phyloP scores from a whole-genome alignment of 2,113 vertebrate species.

The Spheniscus mendiculus region DNA sequence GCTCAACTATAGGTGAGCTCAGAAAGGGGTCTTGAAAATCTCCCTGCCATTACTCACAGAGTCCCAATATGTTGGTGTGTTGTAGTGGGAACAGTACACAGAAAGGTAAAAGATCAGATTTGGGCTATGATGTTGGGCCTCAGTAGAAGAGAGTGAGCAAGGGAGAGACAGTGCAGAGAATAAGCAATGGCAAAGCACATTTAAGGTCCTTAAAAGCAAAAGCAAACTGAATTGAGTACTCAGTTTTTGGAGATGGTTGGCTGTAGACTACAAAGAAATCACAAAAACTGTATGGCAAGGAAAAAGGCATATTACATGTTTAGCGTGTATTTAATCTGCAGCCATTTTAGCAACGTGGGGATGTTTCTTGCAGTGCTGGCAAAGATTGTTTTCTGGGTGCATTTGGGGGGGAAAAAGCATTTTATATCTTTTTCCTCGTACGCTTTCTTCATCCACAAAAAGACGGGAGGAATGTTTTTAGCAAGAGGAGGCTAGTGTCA shows the following conservation, averaged over 20 bases:
- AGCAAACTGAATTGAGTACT: background rate
- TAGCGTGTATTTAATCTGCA: background rate
- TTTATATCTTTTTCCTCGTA: background rate
- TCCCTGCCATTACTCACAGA: background rate
- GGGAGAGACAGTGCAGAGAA: background rate
- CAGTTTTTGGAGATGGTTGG: background rate
- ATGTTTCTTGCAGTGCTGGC: background rate
- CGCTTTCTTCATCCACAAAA: no score
- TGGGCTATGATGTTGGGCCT: background rate
- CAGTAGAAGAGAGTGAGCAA: background rate
- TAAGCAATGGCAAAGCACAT: background rate
- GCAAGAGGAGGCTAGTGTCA: background rate
- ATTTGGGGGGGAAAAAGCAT: background rate
- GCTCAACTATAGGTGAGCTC: fast-evolving
- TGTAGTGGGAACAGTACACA: background rate
- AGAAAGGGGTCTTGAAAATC: background rate
- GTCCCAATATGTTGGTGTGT: background rate
- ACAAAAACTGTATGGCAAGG: background rate
- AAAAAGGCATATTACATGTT: background rate
- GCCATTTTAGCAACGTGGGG: background rate
- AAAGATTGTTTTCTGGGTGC: background rate
- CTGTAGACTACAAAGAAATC: background rate
- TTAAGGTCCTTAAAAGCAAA: background rate
- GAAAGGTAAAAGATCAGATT: background rate
- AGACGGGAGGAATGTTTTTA: background rate